Evolutionary conservation across 2,888 invertebrate species (phyloP).

Genomic region (Chymomyza procnemis): DNA sequence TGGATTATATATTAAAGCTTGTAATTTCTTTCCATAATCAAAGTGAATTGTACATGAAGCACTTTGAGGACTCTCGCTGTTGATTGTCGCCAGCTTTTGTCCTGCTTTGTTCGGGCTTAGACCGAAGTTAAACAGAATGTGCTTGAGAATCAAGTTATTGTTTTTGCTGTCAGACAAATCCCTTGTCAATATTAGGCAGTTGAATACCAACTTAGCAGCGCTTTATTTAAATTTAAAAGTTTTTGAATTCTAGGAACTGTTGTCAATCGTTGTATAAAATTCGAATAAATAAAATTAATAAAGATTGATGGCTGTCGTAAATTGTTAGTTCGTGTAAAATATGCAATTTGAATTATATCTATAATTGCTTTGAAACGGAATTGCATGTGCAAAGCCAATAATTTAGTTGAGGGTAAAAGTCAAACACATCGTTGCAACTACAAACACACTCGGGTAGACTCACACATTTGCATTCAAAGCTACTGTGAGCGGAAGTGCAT

Average conservation of each 20-base stretch:
- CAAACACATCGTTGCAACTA: neutral
- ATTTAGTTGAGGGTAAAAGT: neutral
- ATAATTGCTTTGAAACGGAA: conserved; percentile 41
- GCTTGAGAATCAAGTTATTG: too few species aligned
- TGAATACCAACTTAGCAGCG: too few species aligned
- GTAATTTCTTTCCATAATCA: neutral
- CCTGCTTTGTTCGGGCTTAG: neutral
- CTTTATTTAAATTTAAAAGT: neutral
- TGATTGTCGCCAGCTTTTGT: too few species aligned
- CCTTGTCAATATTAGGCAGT: too few species aligned
- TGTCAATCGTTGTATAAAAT: neutral
- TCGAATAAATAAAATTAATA: neutral
- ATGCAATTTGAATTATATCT: conserved; percentile 26
- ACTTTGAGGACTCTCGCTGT: neutral
- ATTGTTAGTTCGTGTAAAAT: conserved; percentile 17
- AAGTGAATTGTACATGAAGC: neutral
- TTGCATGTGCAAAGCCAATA: neutral
- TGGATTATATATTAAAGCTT: neutral
- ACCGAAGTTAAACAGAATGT: neutral
- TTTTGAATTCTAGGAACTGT: too few species aligned
- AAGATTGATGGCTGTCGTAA: neutral
- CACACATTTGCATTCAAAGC: conserved; percentile 30
- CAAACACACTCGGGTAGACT: neutral
- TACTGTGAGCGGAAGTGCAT: conserved; percentile 16
- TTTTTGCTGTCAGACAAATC: too few species aligned